Evolutionary conservation across 1,140 invertebrate genomes (phyloP).

Genomic region (Pogonus chalceus): DNA sequence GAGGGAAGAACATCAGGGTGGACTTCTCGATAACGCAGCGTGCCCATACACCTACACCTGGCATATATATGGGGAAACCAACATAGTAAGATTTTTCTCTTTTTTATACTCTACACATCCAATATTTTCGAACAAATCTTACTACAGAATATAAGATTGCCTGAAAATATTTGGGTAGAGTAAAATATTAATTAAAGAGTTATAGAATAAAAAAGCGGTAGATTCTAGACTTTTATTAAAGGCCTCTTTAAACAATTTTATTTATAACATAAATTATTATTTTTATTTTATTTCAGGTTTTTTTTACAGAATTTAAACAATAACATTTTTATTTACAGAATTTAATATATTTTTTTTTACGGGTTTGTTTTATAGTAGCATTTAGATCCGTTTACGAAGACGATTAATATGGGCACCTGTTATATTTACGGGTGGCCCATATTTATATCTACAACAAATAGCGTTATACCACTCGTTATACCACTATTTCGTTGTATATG

Average conservation of each 20-base stretch:
- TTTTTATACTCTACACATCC: background rate
- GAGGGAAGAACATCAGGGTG: constrained; percentile 85
- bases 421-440: no score
- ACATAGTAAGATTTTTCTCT: constrained; percentile 45
- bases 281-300: no score
- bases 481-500: no score
- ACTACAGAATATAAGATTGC: background rate
- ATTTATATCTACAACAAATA: no score
- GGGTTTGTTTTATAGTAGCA: no score
- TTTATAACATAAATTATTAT: constrained; percentile 1
- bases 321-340: no score
- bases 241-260: constrained; percentile 12
- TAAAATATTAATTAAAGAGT: constrained; percentile 10
- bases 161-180: constrained; percentile 4
- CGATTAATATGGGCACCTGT: no score
- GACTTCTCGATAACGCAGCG: constrained; percentile 96
- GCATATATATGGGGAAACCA: constrained; percentile 94
- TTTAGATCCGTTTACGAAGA: no score
- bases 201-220: constrained; percentile 11
- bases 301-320: background rate
- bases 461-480: no score
- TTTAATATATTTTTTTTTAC: no score
- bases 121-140: constrained; percentile 1
- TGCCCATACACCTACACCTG: constrained; percentile 94
- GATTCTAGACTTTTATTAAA: constrained; percentile 13